Base-by-base conservation (phyloP, 2,113 vertebrate species). In the Todiramphus saurophagus region DNA sequence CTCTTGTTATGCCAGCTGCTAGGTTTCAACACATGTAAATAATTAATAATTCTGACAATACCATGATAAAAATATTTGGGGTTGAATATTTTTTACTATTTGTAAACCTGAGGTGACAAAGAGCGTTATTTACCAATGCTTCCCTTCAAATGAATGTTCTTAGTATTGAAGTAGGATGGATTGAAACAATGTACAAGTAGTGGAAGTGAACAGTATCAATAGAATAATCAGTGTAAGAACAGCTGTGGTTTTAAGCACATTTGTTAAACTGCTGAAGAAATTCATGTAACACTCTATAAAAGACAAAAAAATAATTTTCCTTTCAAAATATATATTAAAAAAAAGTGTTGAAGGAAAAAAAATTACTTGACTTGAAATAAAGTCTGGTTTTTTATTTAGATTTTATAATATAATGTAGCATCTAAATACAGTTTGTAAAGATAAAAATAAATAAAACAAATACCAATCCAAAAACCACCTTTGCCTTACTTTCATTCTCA, bases 401-500 rank as follows among this genome's bases (percentile, higher is more conserved):
- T 37, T 93, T 93, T 37, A 58, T 16, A 81, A 83, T 46, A 53
- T 13, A 35, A 46, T 85, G 77, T 35, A 82, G 0, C 13, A 51
- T 64, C 10, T 31, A 72, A 85, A 48, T 12, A n/a, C 1, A 10
- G 10, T 43, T 62, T 11, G 3, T 0, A 5, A 1, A 0, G 1
- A 58, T 41, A 44, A 31, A 43, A 69, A 66, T 16, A 0, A 1
- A 41, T 41, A 41, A 41, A 41, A 41, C 41, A 72, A 88, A 48
- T 4, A 2, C 4, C 13, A 28, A 13, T 13, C 8, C 11, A 6
- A 25, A 1, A 1, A 1, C 0, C 27, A 76, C 11, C 2, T 31
- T 51, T 51, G 2, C 24, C 16, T 82, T 68, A 8, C 6, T 69
- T 82, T 51, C 5, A 17, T 64, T 91, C 19, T 72, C 37, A 75